Percentiles rank a stretch among this genome's conserved stretches.
Evolutionary conservation across 1,140 invertebrate species (phyloP).

Genomic region (Saccostrea echinata): DNA sequence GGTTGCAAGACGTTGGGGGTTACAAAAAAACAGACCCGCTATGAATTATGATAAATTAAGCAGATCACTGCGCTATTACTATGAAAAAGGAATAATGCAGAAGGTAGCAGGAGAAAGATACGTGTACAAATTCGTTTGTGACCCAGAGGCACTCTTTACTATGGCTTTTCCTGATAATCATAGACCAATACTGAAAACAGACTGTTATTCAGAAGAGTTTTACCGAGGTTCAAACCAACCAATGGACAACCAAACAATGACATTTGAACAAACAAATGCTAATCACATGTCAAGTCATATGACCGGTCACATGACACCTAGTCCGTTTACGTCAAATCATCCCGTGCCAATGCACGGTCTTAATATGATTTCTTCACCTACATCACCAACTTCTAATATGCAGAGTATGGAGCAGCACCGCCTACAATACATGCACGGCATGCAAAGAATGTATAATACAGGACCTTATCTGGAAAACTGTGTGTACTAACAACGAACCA

Average conservation of each 20-base stretch:
- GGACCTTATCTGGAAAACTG: conserved; percentile 76
- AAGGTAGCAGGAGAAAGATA: conserved; percentile 92
- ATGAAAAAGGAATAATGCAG: conserved; percentile 91
- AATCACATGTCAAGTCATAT: conserved; percentile 58
- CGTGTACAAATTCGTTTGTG: conserved; percentile 97
- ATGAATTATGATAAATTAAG: conserved; percentile 99
- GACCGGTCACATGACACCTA: conserved; percentile 52
- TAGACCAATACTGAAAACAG: conserved; percentile 74
- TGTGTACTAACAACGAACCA: conserved; percentile 66
- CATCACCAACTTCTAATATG: conserved; percentile 54
- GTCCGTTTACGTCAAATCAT: conserved; percentile 50
- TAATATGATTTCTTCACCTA: conserved; percentile 49
- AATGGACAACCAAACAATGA: conserved; percentile 60
- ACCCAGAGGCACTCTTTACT: conserved; percentile 94
- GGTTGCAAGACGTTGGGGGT: conserved; percentile 82
- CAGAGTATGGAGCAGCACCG: conserved; percentile 67
- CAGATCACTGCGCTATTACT: conserved; percentile 95
- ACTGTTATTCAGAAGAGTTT: conserved; percentile 64
- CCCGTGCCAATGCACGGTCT: conserved; percentile 44
- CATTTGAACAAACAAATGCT: conserved; percentile 59
- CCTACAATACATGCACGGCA: conserved; percentile 75
- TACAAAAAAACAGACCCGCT: conserved; percentile 89
- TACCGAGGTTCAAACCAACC: conserved; percentile 63
- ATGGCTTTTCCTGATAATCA: conserved; percentile 85
- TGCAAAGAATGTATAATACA: conserved; percentile 74